These are phyloP conservation scores for Gnathonemus echidnorhynchus DNA, from an alignment of 2,113 vertebrate genomes.

Conservation along the genomic window DNA sequence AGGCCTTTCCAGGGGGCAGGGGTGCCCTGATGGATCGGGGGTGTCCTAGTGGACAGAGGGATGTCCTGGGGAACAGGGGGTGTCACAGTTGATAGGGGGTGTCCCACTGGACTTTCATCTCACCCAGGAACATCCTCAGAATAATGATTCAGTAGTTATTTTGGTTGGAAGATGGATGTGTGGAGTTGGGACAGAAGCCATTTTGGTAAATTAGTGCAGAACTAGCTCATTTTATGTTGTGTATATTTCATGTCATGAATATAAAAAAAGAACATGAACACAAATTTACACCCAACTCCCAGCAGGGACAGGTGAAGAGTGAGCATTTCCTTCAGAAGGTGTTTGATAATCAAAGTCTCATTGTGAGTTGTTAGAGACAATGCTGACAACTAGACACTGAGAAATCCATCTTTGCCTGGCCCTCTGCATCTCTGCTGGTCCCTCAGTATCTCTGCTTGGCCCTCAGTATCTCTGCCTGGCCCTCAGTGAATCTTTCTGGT, in stretches of 20 bases:
- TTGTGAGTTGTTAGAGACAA: not conserved
- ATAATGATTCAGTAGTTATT: not conserved
- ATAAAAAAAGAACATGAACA: not conserved
- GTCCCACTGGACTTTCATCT: not conserved
- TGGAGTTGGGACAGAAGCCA: not conserved
- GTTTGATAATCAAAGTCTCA: not conserved
- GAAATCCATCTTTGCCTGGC: not conserved
- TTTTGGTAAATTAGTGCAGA: not conserved
- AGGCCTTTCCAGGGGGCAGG: not conserved
- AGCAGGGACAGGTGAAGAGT: not conserved
- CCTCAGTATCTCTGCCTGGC: not conserved
- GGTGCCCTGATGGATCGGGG: not conserved
- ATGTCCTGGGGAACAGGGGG: not conserved
- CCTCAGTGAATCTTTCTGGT: not conserved
- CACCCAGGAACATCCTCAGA: not conserved
- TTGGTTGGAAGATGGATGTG: not conserved
- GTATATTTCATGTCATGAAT: not conserved
- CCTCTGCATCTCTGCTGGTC: not conserved
- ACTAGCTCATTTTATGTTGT: not conserved
- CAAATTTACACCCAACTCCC: not conserved
- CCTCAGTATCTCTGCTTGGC: not conserved
- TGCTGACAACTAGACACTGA: not conserved
- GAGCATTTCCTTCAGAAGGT: conserved; percentile 24
- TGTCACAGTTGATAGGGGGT: not conserved
- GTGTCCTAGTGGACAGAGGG: not conserved